phyloP scores from a whole-genome alignment of 2,797 vertebrate genomes.

The Perodicticus potto region DNA sequence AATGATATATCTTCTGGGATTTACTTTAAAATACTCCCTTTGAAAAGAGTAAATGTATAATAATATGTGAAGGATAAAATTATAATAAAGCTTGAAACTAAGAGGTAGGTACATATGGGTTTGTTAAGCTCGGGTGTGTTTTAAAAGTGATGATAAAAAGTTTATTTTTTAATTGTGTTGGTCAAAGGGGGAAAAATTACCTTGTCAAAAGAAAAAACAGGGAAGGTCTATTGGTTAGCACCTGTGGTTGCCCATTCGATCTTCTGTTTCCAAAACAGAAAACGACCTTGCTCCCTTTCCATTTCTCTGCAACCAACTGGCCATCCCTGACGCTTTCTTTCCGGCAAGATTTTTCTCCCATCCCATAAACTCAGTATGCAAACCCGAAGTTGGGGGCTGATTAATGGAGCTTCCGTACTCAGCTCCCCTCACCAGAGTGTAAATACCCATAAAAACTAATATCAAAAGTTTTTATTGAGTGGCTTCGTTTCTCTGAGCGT shows the following conservation, averaged over 20 bases:
- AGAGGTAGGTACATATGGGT: background rate
- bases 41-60: background rate
- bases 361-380: slow-evolving; percentile 67
- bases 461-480: slow-evolving; percentile 77
- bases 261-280: slow-evolving; percentile 49
- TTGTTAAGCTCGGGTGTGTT: background rate
- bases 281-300: slow-evolving; percentile 18
- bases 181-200: slow-evolving; percentile 36
- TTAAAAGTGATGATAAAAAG: slow-evolving; percentile 35
- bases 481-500: slow-evolving; percentile 45
- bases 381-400: slow-evolving; percentile 59
- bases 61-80: slow-evolving; percentile 38
- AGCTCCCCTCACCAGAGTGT: slow-evolving; percentile 66
- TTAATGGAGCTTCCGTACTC: slow-evolving; percentile 65
- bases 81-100: background rate
- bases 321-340: slow-evolving; percentile 54
- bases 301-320: background rate
- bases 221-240: background rate
- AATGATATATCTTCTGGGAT: background rate
- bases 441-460: slow-evolving; percentile 81
- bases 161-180: background rate
- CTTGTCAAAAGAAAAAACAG: background rate
- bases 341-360: slow-evolving; percentile 41
- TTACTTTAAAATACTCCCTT: slow-evolving; percentile 48
- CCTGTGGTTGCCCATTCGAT: slow-evolving; percentile 25